Conservation (phyloP, 2,888 invertebrate species). For the Athripsodes cinereus region DNA sequence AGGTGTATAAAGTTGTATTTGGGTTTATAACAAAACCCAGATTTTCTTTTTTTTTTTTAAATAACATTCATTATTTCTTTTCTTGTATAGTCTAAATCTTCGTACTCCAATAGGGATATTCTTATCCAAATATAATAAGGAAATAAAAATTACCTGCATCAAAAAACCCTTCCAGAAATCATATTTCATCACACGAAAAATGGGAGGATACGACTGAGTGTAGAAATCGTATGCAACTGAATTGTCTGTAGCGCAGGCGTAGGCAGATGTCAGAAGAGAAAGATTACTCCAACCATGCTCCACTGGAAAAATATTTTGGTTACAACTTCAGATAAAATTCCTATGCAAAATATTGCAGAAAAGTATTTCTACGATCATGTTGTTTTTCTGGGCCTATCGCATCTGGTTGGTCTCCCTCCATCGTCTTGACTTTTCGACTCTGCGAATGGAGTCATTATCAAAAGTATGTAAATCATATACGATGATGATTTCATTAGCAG, state of each 20-base stretch:
- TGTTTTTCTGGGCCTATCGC: no score
- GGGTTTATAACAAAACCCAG: no score
- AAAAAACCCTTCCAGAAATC: slow-evolving; percentile 3
- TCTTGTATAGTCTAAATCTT: no score
- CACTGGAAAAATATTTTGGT: slow-evolving; percentile 4
- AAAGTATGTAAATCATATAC: not conserved
- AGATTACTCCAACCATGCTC: slow-evolving; percentile 8
- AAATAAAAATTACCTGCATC: slow-evolving; percentile 5
- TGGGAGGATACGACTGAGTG: not conserved
- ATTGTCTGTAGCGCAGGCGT: not conserved
- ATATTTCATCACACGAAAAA: not conserved
- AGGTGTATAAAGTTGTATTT: no score
- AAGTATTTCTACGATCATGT: not conserved
- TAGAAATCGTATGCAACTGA: not conserved
- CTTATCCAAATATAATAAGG: no score
- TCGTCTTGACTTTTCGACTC: no score
- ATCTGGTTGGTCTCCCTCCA: no score
- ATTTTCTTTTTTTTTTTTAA: no score
- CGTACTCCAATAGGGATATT: no score
- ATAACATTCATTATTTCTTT: no score
- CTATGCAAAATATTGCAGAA: not conserved
- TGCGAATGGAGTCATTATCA: no score
- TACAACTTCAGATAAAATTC: not conserved
- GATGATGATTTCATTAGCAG: no score
- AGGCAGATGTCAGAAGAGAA: not conserved